Evolutionary conservation across 1,140 invertebrate genomes (phyloP), one percentile per base, ranked within the genome.

Genomic region (Dermatophagoides farinae): DNA sequence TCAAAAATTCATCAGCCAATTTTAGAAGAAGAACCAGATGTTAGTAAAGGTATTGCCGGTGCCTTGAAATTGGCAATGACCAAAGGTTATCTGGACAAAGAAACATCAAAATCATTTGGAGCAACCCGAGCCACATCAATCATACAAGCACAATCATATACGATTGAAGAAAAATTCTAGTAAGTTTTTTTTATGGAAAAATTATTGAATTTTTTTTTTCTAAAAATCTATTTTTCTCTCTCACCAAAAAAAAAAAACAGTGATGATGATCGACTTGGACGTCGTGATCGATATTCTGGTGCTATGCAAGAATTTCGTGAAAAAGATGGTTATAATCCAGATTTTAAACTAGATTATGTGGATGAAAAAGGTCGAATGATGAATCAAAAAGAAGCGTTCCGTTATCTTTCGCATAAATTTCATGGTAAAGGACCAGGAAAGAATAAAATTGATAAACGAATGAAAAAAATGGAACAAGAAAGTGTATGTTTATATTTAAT

Each of bases 361-460:
- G 93, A 98, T 74, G 91, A 97, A 69, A 84, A 87, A 70, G 95
- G 95, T 2, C 78, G 84, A 55, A 78, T 86, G 58, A 77, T 98
- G 57, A 86, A 82, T 66, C 81, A 84, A 31, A 99, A 99, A 72
- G 95, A 98, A 77, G 96, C 96, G 18, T 99, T 98, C 73, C 68
- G 80, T 58, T 75, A 75, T 60, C 54, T 68, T n/a, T 71, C 68
- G 31, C 92, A 97, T 71, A 93, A 96, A 73, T 99, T 99, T 72
- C 96, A 99, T 75, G 96, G 96, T 22, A 98, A 98, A 77, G 92
- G 91, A 18, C 90, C 92, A 10, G 93, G 95, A 50, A 98, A 98
- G 72, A 97, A 96, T 75, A 98, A 99, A 75, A 80, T 83, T 44
- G 96, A 98, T 71, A 99, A 98, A 72, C 78, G 93, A 68, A 82